Base-by-base conservation (phyloP, 2,113 vertebrate species). In the Rhegmatorhina hoffmannsi region DNA sequence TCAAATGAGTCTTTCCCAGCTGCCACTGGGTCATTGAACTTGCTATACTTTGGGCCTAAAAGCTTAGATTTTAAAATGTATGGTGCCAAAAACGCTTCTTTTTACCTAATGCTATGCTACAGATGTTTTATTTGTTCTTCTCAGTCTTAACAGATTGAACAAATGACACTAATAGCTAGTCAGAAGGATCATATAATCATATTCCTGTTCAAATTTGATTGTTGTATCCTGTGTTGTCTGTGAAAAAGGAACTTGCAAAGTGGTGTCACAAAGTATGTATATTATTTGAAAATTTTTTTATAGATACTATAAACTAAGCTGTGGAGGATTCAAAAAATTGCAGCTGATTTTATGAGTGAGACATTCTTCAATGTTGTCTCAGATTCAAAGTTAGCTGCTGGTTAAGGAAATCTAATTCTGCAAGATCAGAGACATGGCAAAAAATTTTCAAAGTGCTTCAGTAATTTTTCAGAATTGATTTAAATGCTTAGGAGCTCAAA, bases 71-170 rank as follows among this genome's bases (percentile, higher is more conserved):
- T 95, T 49, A 95, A 96, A 89, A 94, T 76, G 69, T 92, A 73
- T 60, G 79, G 96, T 98, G 98, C 97, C 98, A 98, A 98, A 98
- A 97, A 95, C 67, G 87, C 56, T 96, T 77, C 36, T 86, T 96
- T 95, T 97, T 86, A 95, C 88, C 62, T 89, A 96, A 70, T 91
- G 94, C 96, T 97, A 89, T 94, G 84, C 86, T 96, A 50, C 63
- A 29, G 80, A 79, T 94, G 83, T 91, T 92, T 95, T 89, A 28
- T 94, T 94, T 70, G 46, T 74, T 93, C 95, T 95, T 95, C 75
- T 87, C 47, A 87, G 91, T 95, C 60, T 78, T 94, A 77, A 90
- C 40, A 86, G 59, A n/a, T 55, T 70, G 92, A 93, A 87, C 56
- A 88, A 74, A 38, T 89, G 86, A 90, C 63, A 72, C 60, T 82